These are phyloP conservation scores for Girardinus metallicus DNA, from an alignment of 2,797 vertebrate genomes.

Conservation along the genomic window DNA sequence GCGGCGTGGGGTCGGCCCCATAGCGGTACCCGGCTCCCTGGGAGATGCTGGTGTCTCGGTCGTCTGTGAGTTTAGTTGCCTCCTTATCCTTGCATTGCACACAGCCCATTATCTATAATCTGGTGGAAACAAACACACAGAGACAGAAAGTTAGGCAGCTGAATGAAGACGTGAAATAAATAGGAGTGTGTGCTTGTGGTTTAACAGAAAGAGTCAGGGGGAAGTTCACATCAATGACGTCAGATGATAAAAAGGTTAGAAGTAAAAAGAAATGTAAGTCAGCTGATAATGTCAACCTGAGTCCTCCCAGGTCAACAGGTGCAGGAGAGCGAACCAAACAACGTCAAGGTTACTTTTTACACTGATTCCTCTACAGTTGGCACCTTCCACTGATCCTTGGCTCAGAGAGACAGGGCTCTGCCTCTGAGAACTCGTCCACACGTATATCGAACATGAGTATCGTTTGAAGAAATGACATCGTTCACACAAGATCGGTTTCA, in stretches of 20 bases:
- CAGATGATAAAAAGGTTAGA: conserved; percentile 5
- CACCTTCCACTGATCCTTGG: conserved; percentile 27
- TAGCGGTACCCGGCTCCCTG: conserved; percentile 90
- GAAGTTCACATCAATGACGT: conserved; percentile 7
- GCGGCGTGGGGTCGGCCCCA: conserved; percentile 90
- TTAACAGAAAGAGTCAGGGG: not conserved
- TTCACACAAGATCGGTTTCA: too few species aligned
- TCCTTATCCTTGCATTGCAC: conserved; percentile 99
- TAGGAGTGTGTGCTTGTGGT: not conserved
- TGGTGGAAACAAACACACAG: conserved; percentile 51
- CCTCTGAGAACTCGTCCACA: not conserved
- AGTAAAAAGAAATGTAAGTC: not conserved
- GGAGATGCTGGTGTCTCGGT: conserved; percentile 88
- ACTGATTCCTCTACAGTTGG: conserved; percentile 21
- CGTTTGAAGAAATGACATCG: too few species aligned
- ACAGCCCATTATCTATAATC: conserved; percentile 99
- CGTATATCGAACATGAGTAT: too few species aligned
- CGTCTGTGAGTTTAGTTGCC: conserved; percentile 93
- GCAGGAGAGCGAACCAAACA: conserved; percentile 4
- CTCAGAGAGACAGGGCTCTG: conserved; percentile 19
- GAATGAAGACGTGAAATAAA: not conserved
- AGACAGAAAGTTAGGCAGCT: not conserved
- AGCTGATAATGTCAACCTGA: conserved; percentile 12
- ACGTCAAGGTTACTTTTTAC: conserved; percentile 23
- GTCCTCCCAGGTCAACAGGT: conserved; percentile 1